Evolutionary conservation across 1,140 invertebrate species (phyloP).

Genomic region (Saccostrea echinata): DNA sequence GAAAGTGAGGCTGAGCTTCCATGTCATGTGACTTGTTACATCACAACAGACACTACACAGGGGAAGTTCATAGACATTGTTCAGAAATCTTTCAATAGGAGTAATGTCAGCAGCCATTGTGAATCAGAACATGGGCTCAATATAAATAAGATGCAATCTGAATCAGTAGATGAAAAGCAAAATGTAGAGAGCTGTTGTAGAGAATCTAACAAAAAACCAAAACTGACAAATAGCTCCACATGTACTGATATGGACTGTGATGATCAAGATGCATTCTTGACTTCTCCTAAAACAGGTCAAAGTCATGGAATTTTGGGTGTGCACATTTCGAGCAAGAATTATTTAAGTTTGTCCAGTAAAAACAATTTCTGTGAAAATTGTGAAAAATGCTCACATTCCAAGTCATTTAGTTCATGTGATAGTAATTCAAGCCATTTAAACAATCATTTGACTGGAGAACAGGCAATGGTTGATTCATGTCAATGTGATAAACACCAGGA

Average conservation of each 20-base stretch:
- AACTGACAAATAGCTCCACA: neutral
- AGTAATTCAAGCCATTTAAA: no score
- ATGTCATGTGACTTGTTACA: constrained; percentile 70
- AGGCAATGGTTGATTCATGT: no score
- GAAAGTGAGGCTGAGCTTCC: constrained; percentile 56
- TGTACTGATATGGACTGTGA: neutral
- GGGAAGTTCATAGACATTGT: constrained; percentile 65
- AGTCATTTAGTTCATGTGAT: no score
- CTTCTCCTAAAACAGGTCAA: neutral
- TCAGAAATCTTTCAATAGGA: constrained; percentile 18
- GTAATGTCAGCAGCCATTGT: neutral
- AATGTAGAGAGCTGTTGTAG: neutral
- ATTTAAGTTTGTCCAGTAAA: neutral
- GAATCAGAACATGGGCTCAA: neutral
- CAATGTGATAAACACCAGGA: no score
- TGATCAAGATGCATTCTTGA: neutral
- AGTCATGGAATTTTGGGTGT: neutral
- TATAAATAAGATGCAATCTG: neutral
- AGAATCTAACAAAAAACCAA: neutral
- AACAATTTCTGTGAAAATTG: neutral
- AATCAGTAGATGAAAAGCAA: neutral
- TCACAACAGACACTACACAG: constrained; percentile 67
- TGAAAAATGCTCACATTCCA: no score
- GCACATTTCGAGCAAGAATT: neutral
- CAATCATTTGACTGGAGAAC: no score